These are phyloP conservation scores for Hystrix cristata DNA, from an alignment of 2,113 vertebrate species.

Conservation along the genomic window DNA sequence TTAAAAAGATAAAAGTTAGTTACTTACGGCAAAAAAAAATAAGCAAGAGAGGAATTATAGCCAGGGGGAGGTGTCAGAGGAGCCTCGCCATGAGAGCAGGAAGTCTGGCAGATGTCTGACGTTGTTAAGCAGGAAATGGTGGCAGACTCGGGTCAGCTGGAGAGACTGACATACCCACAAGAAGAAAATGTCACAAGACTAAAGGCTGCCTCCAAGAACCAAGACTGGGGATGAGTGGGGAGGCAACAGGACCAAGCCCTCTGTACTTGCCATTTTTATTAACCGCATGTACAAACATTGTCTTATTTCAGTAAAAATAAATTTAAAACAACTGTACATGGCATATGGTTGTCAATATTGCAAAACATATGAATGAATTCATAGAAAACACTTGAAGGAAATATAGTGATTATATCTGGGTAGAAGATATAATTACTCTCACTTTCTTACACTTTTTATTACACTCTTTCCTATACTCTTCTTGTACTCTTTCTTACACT, in stretches of 20 bases:
- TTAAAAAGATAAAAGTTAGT: not conserved
- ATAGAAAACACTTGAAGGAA: constrained; percentile 40
- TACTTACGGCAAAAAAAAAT: constrained; percentile 15
- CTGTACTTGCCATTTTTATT: not conserved
- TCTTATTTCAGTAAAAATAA: constrained; percentile 3
- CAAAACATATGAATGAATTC: constrained; percentile 14
- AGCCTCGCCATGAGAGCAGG: not conserved
- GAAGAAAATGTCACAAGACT: constrained; percentile 32
- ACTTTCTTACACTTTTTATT: not conserved
- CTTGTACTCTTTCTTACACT: not conserved
- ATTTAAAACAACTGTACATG: not conserved
- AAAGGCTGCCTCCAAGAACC: not conserved
- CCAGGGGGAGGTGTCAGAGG: not conserved
- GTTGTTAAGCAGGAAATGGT: constrained; percentile 26
- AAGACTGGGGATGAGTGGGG: not conserved
- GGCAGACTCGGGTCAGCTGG: not conserved
- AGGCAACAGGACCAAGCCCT: not conserved
- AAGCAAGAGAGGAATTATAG: not conserved
- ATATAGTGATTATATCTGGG: not conserved
- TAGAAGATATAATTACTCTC: not conserved
- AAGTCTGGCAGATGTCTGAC: not conserved
- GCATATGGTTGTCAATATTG: not conserved
- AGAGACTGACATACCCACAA: not conserved
- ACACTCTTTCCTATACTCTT: not conserved
- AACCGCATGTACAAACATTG: not conserved